Conservation (phyloP, 2,888 invertebrate genomes). For the Dichetophora obliterata region DNA sequence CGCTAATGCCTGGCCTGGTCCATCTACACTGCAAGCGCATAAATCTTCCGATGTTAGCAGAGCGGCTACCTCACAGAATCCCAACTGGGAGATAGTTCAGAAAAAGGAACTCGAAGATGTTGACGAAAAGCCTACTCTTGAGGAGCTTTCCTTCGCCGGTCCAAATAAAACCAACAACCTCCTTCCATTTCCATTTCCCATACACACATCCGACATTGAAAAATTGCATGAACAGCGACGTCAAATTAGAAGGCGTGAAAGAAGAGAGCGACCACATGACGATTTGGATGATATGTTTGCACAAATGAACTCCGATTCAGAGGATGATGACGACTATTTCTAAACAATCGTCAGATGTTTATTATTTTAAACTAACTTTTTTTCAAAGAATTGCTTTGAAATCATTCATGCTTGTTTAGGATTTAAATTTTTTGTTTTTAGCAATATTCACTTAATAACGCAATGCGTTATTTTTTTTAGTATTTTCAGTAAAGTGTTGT, state of each 20-base stretch:
- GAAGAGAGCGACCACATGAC: conserved; percentile 41
- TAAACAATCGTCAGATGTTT: not conserved
- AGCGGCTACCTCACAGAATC: not conserved
- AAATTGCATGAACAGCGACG: conserved; percentile 24
- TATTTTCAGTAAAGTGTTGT: too few species aligned
- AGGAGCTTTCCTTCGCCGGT: not conserved
- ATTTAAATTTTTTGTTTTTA: too few species aligned
- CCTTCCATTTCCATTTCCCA: not conserved
- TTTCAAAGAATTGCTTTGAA: too few species aligned
- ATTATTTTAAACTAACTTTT: too few species aligned
- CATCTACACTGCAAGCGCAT: not conserved
- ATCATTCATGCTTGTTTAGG: too few species aligned
- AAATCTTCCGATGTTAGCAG: not conserved
- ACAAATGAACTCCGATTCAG: conserved; percentile 55
- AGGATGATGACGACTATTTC: conserved; percentile 49
- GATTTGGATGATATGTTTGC: conserved; percentile 54
- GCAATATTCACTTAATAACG: too few species aligned
- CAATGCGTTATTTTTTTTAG: too few species aligned
- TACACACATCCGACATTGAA: conserved; percentile 33
- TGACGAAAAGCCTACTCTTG: conserved; percentile 47
- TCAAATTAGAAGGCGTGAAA: conserved; percentile 26
- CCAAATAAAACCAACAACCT: not conserved
- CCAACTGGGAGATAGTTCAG: conserved; percentile 43
- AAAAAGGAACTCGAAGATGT: conserved; percentile 42
- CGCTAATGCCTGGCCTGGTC: conserved; percentile 41